Percentiles rank a stretch among this genome's conserved stretches.
These are phyloP conservation scores for Salminus brasiliensis DNA, from an alignment of 2,113 vertebrate genomes.

Conservation along the genomic window DNA sequence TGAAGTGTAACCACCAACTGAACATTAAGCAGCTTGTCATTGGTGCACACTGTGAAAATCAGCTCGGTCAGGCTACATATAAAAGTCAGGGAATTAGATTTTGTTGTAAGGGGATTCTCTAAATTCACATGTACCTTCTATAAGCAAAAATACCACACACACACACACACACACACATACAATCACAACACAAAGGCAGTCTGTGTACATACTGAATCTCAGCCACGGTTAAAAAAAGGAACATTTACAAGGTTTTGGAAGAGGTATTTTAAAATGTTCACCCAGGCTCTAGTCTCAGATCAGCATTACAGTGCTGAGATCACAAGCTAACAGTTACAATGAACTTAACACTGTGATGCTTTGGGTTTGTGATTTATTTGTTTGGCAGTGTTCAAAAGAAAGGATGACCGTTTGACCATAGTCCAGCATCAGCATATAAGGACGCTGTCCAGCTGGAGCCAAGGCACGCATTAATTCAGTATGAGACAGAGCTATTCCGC, in stretches of 20 bases:
- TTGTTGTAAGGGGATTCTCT: background rate
- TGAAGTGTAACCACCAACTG: constrained; percentile 2
- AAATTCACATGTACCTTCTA: background rate
- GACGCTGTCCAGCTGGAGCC: background rate
- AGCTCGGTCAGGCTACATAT: background rate
- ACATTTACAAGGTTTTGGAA: background rate
- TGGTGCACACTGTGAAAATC: background rate
- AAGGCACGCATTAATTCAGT: background rate
- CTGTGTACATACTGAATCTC: background rate
- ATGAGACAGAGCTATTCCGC: background rate
- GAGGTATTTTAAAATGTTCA: too few relatives aligned
- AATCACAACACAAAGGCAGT: background rate
- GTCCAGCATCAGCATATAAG: background rate
- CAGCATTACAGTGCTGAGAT: too few relatives aligned
- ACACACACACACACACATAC: too few relatives aligned
- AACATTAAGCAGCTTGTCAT: background rate
- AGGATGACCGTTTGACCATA: background rate
- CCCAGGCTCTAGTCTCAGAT: too few relatives aligned
- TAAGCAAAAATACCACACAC: background rate
- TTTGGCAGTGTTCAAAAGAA: background rate
- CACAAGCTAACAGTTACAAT: background rate
- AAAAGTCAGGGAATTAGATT: background rate
- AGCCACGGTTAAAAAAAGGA: background rate
- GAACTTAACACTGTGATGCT: background rate
- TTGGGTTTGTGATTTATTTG: background rate